Conservation (phyloP, 2,797 vertebrate species). For the Clamator glandarius region DNA sequence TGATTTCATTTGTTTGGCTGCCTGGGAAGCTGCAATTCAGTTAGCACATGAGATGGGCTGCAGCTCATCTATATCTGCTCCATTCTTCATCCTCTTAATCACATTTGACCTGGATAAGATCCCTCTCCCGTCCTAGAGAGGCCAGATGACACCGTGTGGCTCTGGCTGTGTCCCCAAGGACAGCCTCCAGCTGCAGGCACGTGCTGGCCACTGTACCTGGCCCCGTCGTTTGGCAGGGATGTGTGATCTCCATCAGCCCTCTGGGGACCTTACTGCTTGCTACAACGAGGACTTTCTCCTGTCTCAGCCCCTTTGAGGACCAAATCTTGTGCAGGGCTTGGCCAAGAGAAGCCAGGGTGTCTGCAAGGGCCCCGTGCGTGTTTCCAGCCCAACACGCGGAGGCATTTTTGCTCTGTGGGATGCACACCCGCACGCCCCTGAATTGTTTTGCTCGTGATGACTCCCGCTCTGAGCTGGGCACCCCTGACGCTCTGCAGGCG, state of each 20-base stretch:
- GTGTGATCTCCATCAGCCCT: not conserved
- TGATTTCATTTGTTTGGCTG: slow-evolving; percentile 50
- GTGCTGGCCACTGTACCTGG: not conserved
- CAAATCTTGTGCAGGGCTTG: not conserved
- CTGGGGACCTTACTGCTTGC: not conserved
- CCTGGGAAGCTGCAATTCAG: slow-evolving; percentile 64
- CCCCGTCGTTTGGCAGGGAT: not conserved
- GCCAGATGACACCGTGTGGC: slow-evolving; percentile 29
- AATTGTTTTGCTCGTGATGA: not conserved
- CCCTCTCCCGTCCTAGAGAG: slow-evolving; percentile 7
- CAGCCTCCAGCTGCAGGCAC: not conserved
- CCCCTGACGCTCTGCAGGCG: not conserved
- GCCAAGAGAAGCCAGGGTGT: not conserved
- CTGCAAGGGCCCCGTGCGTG: not conserved
- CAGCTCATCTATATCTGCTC: slow-evolving; percentile 39
- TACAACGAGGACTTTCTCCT: not conserved
- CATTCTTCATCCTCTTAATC: slow-evolving; percentile 56
- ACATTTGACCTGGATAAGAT: slow-evolving; percentile 61
- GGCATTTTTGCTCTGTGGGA: not conserved
- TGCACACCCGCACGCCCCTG: accelerated
- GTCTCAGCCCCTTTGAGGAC: not conserved
- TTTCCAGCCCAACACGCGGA: accelerated
- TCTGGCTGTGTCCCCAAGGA: slow-evolving; percentile 15
- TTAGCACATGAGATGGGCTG: slow-evolving; percentile 34
- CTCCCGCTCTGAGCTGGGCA: not conserved